Conservation (phyloP, 2,888 invertebrate species). For the Zaprionus lineosus region DNA sequence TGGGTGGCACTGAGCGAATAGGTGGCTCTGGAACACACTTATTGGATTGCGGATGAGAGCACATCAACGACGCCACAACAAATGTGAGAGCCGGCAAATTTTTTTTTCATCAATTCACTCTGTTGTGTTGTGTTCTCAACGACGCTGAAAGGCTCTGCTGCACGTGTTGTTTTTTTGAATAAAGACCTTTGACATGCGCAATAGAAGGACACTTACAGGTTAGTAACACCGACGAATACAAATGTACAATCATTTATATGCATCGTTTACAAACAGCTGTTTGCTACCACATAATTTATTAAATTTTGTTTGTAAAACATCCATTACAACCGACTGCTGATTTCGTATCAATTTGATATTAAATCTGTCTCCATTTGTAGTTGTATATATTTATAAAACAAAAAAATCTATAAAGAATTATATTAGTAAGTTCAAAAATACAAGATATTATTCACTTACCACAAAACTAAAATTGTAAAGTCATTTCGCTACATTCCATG, state of each 20-base stretch:
- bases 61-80: constrained; percentile 17
- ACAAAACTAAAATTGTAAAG: too few relatives aligned
- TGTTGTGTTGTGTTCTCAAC: constrained; percentile 4
- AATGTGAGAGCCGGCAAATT: constrained; percentile 42
- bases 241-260: neutral
- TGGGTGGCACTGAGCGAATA: neutral
- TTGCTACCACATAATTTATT: too few relatives aligned
- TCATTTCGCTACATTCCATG: too few relatives aligned
- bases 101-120: too few relatives aligned
- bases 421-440: too few relatives aligned
- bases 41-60: constrained; percentile 20
- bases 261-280: constrained; percentile 34
- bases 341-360: too few relatives aligned
- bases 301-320: too few relatives aligned
- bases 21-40: constrained; percentile 13
- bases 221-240: neutral
- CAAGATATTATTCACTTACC: too few relatives aligned
- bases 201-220: constrained; percentile 22
- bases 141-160: constrained; percentile 23
- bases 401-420: too few relatives aligned
- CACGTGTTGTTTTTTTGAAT: constrained; percentile 48
- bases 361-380: too few relatives aligned
- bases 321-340: too few relatives aligned
- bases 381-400: too few relatives aligned
- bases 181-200: constrained; percentile 38